Evolutionary conservation across 1,140 invertebrate genomes (phyloP).

Genomic region (Alviniconcha marisindica): DNA sequence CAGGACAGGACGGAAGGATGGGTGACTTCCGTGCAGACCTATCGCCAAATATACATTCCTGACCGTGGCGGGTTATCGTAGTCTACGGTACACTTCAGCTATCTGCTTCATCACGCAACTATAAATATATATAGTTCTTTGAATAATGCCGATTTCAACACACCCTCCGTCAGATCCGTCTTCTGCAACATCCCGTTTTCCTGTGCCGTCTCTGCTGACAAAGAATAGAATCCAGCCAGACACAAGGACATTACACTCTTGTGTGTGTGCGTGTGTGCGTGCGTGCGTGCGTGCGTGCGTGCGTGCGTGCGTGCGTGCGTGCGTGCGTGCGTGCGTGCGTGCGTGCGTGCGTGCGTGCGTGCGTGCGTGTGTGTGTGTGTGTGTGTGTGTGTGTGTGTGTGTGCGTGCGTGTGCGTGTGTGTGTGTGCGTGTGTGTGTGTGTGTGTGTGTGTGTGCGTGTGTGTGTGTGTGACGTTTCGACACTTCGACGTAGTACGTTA

Average conservation of each 20-base stretch:
- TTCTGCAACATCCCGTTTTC: not conserved
- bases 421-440: no score
- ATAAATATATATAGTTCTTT: not conserved
- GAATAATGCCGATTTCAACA: not conserved
- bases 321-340: not conserved
- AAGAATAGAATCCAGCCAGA: not conserved
- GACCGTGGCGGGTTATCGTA: not conserved
- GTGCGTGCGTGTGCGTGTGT: no score
- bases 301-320: not conserved
- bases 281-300: conserved; percentile 1
- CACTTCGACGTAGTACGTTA: no score
- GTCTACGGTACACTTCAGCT: not conserved
- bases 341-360: not conserved
- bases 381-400: no score
- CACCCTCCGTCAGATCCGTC: not conserved
- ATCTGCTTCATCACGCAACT: not conserved
- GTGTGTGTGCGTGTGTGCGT: no score
- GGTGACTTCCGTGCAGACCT: no score
- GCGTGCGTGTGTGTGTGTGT: not conserved
- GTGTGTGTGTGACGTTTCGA: no score
- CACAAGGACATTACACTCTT: not conserved
- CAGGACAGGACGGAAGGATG: not conserved
- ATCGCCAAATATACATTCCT: not conserved
- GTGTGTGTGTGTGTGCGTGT: no score
- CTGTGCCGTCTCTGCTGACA: not conserved